Conservation (phyloP, 2,888 invertebrate species). For the Napeogenes inachia region DNA sequence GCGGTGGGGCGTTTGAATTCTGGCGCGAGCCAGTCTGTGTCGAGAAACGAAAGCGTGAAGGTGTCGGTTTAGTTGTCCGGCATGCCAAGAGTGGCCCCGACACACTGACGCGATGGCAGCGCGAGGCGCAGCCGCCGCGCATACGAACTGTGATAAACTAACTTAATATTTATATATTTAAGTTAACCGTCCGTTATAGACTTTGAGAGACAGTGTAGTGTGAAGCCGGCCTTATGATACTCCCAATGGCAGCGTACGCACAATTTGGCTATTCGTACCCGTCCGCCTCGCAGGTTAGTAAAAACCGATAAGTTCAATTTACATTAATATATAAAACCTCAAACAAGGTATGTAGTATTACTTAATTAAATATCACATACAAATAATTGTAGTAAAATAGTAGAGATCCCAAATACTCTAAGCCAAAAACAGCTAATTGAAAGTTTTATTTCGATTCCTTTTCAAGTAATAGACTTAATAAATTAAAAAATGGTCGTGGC, state of each 20-base stretch:
- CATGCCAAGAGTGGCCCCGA: conserved; percentile 68
- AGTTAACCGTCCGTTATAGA: conserved; percentile 59
- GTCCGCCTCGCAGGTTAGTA: conserved; percentile 92
- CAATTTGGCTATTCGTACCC: conserved; percentile 96
- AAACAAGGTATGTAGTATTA: no score
- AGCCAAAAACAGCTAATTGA: no score
- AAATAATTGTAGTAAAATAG: no score
- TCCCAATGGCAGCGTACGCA: conserved; percentile 87
- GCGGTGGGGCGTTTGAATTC: conserved; percentile 70
- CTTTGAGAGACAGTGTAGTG: conserved; percentile 74
- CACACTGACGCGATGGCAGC: conserved; percentile 69
- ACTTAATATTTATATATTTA: conserved; percentile 50
- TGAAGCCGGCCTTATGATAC: conserved; percentile 77
- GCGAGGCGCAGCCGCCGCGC: conserved; percentile 72
- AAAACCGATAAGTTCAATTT: neutral
- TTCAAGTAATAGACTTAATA: neutral
- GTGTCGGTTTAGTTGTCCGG: conserved; percentile 53
- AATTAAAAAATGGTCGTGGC: neutral
- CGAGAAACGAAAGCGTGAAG: conserved; percentile 66
- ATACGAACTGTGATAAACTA: conserved; percentile 69
- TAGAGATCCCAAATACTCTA: no score
- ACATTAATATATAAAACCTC: no score
- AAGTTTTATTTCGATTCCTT: no score
- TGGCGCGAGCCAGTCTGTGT: conserved; percentile 74
- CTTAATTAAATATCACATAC: no score